Evolutionary conservation across 2,888 invertebrate species (phyloP), one percentile per base, ranked within the genome.

Genomic region (Sympetrum striolatum): DNA sequence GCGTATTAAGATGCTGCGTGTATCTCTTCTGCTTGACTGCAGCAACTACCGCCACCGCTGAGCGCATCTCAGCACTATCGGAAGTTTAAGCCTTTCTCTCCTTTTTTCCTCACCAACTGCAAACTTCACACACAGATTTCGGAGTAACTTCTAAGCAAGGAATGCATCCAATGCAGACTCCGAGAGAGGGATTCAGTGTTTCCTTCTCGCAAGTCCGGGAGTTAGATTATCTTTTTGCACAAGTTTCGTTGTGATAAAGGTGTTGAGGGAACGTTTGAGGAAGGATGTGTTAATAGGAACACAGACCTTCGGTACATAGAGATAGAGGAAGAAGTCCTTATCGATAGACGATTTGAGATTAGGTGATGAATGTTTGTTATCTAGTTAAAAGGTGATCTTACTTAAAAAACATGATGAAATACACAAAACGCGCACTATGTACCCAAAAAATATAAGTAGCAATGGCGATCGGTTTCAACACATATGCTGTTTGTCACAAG

Each of bases 161-260:
- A 86, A 86, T 86, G 35, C 64, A 86, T 37, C 86, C 37, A 86
- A 37, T 86, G 18, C 86, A 86, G 37, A 18, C 60, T 86, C n/a
- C 64, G 37, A 37, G n/a, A 86, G 35, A 60, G 86, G 86, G 86
- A 86, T 86, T 86, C 53, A 31, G 18, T 60, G n/a, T 86, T 86
- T 60, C 60, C 37, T 60, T 60, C 8, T 48, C 58, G 37, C 22
- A 60, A 86, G 86, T 86, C 35, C 58, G 22, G 22, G 58, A 35
- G 35, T 58, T 60, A 86, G 31, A 37, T 86, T 60, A 58, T n/a
- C n/a, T 22, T 64, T 64, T 64, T 37, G 37, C 35, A 60, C 37
- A 86, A 60, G 58, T 86, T 86, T 37, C 60, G 37, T 60, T 37
- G 86, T 86, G 86, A 86, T 15, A 22, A 58, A 58, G 60, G 73